A percentile compares a stretch with the other conserved stretches of the same genome.
Conservation (phyloP, 2,113 vertebrate genomes). For the Centropristis striata region DNA sequence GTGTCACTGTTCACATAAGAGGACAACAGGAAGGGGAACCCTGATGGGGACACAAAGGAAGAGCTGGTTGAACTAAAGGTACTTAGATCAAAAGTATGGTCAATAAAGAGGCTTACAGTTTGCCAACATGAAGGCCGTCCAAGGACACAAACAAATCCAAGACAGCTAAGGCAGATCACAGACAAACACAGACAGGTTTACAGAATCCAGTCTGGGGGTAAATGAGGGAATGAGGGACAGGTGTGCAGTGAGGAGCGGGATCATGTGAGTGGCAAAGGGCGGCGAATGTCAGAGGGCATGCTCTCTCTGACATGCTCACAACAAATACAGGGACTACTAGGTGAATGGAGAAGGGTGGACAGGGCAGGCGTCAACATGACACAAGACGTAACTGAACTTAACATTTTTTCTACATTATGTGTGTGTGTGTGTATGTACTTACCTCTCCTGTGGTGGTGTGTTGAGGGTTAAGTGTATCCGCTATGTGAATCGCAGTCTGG, state of each 20-base stretch:
- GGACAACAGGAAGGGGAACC: background rate
- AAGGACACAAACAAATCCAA: background rate
- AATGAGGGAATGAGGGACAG: background rate
- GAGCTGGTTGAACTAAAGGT: background rate
- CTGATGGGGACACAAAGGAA: background rate
- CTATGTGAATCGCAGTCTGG: conserved; percentile 67
- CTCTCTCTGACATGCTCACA: background rate
- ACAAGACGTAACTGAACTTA: background rate
- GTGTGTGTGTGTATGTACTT: conserved; percentile 15
- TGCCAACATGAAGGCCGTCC: background rate
- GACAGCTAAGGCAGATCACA: background rate
- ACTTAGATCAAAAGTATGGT: background rate
- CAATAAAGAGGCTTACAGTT: background rate
- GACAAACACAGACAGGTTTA: background rate
- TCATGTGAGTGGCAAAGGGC: background rate
- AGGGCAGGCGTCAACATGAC: background rate
- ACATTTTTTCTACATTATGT: background rate
- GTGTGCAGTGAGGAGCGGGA: background rate
- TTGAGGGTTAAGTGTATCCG: conserved; percentile 77
- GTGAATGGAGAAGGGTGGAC: background rate
- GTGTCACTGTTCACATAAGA: background rate
- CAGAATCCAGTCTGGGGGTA: background rate
- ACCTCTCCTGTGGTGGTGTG: conserved; percentile 75
- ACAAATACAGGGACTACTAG: background rate
- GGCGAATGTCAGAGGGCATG: background rate